Base-by-base conservation (phyloP, 92 coral and sea anemone species). In the Virgularia gustaviana region DNA sequence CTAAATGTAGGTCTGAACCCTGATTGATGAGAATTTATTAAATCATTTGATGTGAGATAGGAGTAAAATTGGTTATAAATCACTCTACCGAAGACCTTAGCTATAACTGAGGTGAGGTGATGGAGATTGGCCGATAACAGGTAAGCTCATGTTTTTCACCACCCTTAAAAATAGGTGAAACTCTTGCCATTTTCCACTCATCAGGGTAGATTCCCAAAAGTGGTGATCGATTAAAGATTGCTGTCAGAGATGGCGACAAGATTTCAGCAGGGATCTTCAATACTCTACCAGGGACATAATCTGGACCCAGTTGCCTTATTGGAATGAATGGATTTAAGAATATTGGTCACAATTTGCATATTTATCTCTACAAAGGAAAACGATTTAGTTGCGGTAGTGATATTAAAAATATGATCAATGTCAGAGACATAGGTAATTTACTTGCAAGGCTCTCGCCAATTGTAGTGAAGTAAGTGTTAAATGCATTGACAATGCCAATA, bases 241-340 rank as follows among this genome's bases (percentile, higher is more conserved):
- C 75, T 37, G 85, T 80, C 19, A 80, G 67, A 15, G 81, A 80
- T 12, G 80, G 80, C 65, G 73, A 18, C n/a, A n/a, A n/a, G n/a
- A n/a, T n/a, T n/a, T n/a, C n/a, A n/a, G n/a, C n/a, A n/a, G n/a
- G n/a, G n/a, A n/a, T n/a, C n/a, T n/a, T n/a, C n/a, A n/a, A n/a
- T n/a, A 54, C 29, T 23, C 61, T 15, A n/a, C 32, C 32, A 54
- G 15, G 23, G 23, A 54, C 29, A 13, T 54, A 23, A 24, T 54
- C 61, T 8, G 61, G 61, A 23, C 28, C 28, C 36, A 27, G 15
- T 38, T 15, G 9, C 7, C 28, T 0, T 12, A 23, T 23, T 6
- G 36, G 15, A 4, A 15, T 1, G 19, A 56, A 16, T 56, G 28
- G 36, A 38, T 56, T 27, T 35, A 35, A 56, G 10, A 19, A 15